These are phyloP conservation scores for Poeciliopsis turrubarensis DNA, from an alignment of 2,113 vertebrate genomes.

Conservation along the genomic window DNA sequence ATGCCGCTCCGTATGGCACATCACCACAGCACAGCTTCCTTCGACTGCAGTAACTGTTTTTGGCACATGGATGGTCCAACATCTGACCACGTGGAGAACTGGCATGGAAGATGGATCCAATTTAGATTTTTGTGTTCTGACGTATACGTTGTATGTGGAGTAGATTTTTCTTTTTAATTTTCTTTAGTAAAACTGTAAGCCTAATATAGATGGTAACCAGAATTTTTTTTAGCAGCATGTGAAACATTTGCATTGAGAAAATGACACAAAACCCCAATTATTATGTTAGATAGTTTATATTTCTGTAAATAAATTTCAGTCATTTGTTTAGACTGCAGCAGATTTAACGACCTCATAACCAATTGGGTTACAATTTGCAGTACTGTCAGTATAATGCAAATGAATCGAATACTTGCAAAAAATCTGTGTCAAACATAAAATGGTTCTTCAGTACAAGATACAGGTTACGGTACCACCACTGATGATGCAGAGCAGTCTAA, in stretches of 20 bases:
- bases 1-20: constrained; percentile 44
- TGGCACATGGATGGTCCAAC: constrained; percentile 26
- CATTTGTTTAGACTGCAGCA: no score
- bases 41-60: constrained; percentile 38
- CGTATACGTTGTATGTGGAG: no score
- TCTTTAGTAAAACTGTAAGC: no score
- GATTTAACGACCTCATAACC: no score
- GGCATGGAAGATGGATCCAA: background rate
- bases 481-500: constrained; percentile 16
- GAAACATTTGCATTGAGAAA: background rate
- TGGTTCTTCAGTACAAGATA: background rate
- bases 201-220: background rate
- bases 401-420: no score
- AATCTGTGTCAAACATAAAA: background rate
- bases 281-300: no score
- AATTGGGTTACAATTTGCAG: no score
- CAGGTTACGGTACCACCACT: constrained; percentile 14
- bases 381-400: no score
- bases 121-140: background rate
- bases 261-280: no score
- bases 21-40: constrained; percentile 57
- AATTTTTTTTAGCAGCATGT: background rate
- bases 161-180: no score
- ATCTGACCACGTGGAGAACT: constrained; percentile 17
- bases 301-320: no score